Base-by-base conservation (phyloP, 37 sponge, comb jelly and placozoan genomes). In the Axinella damicornis region DNA sequence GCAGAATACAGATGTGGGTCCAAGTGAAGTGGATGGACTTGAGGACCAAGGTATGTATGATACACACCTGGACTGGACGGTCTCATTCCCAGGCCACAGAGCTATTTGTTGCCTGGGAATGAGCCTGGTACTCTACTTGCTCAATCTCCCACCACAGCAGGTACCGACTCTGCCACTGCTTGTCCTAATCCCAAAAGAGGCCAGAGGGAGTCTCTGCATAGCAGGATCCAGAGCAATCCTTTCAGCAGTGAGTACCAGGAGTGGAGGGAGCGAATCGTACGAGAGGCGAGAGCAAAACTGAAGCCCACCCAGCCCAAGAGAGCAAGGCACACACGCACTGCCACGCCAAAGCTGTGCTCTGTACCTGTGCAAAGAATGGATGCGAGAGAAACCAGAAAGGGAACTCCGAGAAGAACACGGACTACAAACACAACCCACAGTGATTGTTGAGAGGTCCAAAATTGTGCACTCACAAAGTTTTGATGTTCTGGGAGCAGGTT, bases 211-310 rank as follows among this genome's bases (percentile, higher is more conserved):
- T 53, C 65, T n/a, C 73, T 92, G 46, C 37, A 77, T n/a, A 40
- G 61, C 22, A 79, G 76, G 57, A 56, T 84, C 2, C 68, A 73
- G 40, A 76, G 79, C 37, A 60, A 70, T 32, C 93, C 93, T 25
- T 55, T 58, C 35, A 59, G 56, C 62, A 64, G 59, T 21, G 73
- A 80, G 20, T 92, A 83, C 78, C 75, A 80, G 33, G 16, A 53
- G 63, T 92, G 93, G 93, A 92, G 88, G 69, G 76, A 74, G 33
- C 60, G 24, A 19, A 88, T 73, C 2, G 57, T 92, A 18, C 30
- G 52, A 63, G 56, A 81, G 30, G 81, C 85, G 1, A 84, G 60
- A 73, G 69, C 14, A 65, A 40, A 81, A 41, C 34, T 77, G 32
- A 27, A 33, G 17, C 18, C 6, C 46, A 12, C 46, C 46, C 46